These are phyloP conservation scores for Sisor rabdophorus DNA, from an alignment of 2,113 vertebrate species.

Conservation along the genomic window DNA sequence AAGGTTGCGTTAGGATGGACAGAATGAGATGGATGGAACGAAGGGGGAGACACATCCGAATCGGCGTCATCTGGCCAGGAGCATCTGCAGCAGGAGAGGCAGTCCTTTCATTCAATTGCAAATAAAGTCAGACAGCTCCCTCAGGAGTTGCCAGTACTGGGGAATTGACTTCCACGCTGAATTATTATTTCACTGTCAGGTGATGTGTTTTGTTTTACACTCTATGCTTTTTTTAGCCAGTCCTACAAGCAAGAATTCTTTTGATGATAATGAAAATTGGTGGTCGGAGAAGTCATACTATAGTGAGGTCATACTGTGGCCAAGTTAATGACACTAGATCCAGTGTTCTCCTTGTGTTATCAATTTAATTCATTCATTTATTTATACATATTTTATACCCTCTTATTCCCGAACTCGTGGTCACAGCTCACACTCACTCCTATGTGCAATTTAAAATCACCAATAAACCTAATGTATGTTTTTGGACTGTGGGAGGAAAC, in stretches of 20 bases:
- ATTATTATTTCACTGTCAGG: conserved; percentile 1
- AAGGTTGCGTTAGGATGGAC: conserved; percentile 18
- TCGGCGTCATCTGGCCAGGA: conserved; percentile 16
- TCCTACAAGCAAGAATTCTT: not conserved
- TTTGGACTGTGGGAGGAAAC: no score
- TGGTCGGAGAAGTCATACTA: not conserved
- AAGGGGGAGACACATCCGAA: conserved; percentile 32
- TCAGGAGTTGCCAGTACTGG: conserved; percentile 1
- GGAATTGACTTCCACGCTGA: conserved; percentile 4
- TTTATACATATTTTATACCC: no score
- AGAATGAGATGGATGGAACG: conserved; percentile 53
- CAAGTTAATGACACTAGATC: not conserved
- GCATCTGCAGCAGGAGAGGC: conserved; percentile 17
- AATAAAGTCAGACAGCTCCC: conserved; percentile 10
- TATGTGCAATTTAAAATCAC: no score
- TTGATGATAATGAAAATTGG: not conserved
- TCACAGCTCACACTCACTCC: no score
- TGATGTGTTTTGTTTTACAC: not conserved
- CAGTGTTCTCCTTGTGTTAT: not conserved
- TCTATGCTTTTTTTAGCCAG: not conserved
- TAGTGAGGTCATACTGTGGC: fast-evolving
- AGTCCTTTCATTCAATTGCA: conserved; percentile 17
- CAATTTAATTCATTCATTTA: not conserved
- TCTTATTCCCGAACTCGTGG: no score
- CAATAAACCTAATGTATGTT: no score